phyloP scores from a whole-genome alignment of 2,797 vertebrate species.

The Phataginus tetradactyla region DNA sequence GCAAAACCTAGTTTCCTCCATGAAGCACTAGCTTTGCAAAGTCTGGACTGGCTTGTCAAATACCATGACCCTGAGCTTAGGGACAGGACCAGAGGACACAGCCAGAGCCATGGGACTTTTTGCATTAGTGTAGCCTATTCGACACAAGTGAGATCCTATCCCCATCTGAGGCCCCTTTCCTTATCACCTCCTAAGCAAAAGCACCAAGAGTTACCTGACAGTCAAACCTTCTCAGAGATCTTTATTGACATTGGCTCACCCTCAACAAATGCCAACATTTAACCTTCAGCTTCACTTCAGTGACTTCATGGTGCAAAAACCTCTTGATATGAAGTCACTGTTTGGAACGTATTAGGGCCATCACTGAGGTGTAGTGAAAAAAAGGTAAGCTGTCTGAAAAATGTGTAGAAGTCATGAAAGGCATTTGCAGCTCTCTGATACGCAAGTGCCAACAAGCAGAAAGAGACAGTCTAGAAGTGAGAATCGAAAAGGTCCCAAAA shows the following conservation, averaged over 20 bases:
- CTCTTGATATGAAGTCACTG: background rate
- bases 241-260: background rate
- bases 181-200: background rate
- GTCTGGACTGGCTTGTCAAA: background rate
- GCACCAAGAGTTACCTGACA: background rate
- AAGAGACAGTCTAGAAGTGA: background rate
- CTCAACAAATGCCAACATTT: background rate
- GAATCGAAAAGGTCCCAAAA: background rate
- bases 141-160: background rate
- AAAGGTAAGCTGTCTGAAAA: background rate
- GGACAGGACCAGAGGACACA: background rate
- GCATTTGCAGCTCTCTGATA: background rate
- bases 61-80: background rate
- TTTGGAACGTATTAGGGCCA: background rate
- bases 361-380: background rate
- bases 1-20: background rate
- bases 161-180: background rate
- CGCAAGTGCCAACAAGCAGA: background rate
- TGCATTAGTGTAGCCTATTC: fast-evolving
- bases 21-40: background rate
- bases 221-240: background rate
- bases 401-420: background rate
- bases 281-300: background rate
- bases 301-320: background rate
- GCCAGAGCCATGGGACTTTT: background rate